A percentile compares a stretch with the other conserved stretches of the same genome.
These are phyloP conservation scores for Adelphocoris suturalis DNA, from an alignment of 2,888 invertebrate genomes.

Conservation along the genomic window DNA sequence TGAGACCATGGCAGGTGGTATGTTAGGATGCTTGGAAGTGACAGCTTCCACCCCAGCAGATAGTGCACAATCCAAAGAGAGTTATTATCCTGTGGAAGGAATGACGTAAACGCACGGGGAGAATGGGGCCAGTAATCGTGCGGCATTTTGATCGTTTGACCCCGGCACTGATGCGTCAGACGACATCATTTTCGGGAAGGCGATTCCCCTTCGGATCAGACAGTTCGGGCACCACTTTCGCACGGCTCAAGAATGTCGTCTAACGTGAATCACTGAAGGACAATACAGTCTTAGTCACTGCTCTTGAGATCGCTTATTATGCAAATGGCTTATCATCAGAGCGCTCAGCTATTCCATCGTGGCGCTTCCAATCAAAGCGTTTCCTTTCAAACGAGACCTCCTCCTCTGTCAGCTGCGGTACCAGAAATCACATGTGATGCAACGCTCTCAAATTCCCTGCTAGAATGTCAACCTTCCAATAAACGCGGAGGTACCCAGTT, in stretches of 20 bases:
- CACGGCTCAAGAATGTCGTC: slow-evolving; percentile 36
- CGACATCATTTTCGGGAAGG: slow-evolving; percentile 37
- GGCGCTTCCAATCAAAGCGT: slow-evolving; percentile 58
- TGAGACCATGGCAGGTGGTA: no score
- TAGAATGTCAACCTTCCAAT: neutral
- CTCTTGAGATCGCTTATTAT: slow-evolving; percentile 59
- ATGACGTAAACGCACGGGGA: neutral
- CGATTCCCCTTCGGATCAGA: neutral
- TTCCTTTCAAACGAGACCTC: slow-evolving; percentile 33
- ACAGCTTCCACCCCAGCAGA: no score
- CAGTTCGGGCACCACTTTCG: slow-evolving; percentile 18
- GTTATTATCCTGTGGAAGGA: neutral
- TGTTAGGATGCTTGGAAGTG: no score
- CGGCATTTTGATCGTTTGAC: slow-evolving; percentile 23
- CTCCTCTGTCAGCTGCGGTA: slow-evolving; percentile 6
- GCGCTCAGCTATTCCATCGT: slow-evolving; percentile 40
- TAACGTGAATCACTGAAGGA: slow-evolving; percentile 51
- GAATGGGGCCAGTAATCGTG: neutral
- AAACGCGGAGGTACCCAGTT: neutral
- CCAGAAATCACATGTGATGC: neutral
- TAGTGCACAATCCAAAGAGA: no score
- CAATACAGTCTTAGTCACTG: slow-evolving; percentile 55
- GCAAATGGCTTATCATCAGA: slow-evolving; percentile 48
- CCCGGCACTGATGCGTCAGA: slow-evolving; percentile 15
- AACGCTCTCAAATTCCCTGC: neutral